phyloP scores from a whole-genome alignment of 2,888 invertebrate species.

The Eupithecia insigniata region DNA sequence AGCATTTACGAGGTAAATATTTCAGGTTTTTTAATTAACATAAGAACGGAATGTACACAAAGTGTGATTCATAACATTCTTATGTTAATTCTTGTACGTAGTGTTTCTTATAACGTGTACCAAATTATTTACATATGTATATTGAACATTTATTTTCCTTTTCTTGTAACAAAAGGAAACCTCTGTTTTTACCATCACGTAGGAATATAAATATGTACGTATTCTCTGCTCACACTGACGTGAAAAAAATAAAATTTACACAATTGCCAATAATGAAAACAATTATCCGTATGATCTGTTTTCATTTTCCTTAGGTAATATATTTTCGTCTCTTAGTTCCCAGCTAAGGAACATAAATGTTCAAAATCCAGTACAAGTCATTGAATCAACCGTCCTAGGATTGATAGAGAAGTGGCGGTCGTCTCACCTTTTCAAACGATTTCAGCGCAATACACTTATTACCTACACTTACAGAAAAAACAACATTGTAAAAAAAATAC shows the following conservation, averaged over 20 bases:
- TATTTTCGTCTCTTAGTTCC: slow-evolving; percentile 8
- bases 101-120: slow-evolving; percentile 47
- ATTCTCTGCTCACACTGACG: neutral
- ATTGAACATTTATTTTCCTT: slow-evolving; percentile 55
- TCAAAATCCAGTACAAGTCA: slow-evolving; percentile 28
- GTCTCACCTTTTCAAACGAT: slow-evolving; percentile 8
- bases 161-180: slow-evolving; percentile 15
- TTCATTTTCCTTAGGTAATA: slow-evolving; percentile 1
- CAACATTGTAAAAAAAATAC: neutral
- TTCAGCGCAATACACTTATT: neutral
- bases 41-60: slow-evolving; percentile 49
- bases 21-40: slow-evolving; percentile 50
- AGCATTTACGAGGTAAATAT: slow-evolving; percentile 34
- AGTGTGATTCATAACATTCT: slow-evolving; percentile 59
- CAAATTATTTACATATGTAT: slow-evolving; percentile 38
- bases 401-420: slow-evolving; percentile 19
- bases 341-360: slow-evolving; percentile 53
- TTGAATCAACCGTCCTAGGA: slow-evolving; percentile 21
- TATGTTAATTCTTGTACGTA: slow-evolving; percentile 59
- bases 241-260: neutral
- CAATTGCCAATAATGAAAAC: neutral
- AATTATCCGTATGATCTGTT: neutral
- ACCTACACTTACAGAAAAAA: neutral
- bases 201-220: neutral
- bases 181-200: neutral